These are phyloP conservation scores for Scaptomyza parva DNA, from an alignment of 2,888 invertebrate genomes.

Conservation along the genomic window DNA sequence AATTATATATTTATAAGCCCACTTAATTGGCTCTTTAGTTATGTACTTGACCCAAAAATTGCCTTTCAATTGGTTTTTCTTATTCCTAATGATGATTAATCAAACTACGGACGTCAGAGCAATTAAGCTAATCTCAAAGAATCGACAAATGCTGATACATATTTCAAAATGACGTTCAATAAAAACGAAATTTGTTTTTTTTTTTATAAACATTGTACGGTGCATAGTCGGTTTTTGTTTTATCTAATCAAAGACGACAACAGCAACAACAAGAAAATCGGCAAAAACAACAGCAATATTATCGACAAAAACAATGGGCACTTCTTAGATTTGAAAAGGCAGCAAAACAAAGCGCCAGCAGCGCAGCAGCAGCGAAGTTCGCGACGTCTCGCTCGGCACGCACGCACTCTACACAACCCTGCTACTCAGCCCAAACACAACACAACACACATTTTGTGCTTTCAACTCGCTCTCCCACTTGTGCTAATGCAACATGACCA, in stretches of 20 bases:
- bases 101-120: slow-evolving; percentile 58
- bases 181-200: slow-evolving; percentile 40
- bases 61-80: slow-evolving; percentile 29
- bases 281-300: slow-evolving; percentile 31
- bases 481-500: slow-evolving; percentile 56
- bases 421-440: background rate
- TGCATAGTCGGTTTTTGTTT: slow-evolving; percentile 15
- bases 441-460: slow-evolving; percentile 17
- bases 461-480: slow-evolving; percentile 20
- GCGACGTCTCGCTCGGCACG: slow-evolving; percentile 19
- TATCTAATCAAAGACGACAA: slow-evolving; percentile 54
- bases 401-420: slow-evolving; percentile 22
- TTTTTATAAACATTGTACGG: slow-evolving; percentile 8
- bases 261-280: slow-evolving; percentile 27
- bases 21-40: slow-evolving; percentile 9
- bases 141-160: slow-evolving; percentile 33
- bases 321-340: slow-evolving; percentile 39
- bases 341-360: slow-evolving; percentile 60
- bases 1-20: background rate
- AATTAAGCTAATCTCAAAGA: slow-evolving; percentile 66
- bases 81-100: slow-evolving; percentile 54
- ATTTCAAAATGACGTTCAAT: slow-evolving; percentile 71
- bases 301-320: slow-evolving; percentile 48
- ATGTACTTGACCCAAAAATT: slow-evolving; percentile 44
- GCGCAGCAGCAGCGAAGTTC: slow-evolving; percentile 33